Conservation (phyloP, 2,888 invertebrate species). For the Andrena marginata region DNA sequence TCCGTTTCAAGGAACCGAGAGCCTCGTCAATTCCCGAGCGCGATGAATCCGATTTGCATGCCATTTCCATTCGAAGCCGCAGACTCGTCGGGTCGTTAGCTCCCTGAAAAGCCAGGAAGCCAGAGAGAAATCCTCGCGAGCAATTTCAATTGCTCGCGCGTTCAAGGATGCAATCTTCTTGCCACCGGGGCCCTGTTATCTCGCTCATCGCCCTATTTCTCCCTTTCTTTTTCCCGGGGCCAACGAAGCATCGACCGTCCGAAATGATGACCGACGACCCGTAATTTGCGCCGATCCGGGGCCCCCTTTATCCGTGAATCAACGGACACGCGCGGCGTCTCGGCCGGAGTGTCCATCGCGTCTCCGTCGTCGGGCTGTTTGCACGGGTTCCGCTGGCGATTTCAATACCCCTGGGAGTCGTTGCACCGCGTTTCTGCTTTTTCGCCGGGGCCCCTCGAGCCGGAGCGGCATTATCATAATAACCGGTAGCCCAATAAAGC, state of each 20-base stretch:
- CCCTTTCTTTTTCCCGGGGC: not conserved
- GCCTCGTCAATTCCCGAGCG: constrained; percentile 52
- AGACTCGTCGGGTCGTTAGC: constrained; percentile 43
- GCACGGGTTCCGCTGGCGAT: constrained; percentile 29
- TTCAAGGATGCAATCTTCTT: constrained; percentile 60
- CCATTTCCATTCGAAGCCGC: constrained; percentile 48
- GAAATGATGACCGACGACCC: constrained; percentile 60
- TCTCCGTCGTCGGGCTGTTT: not conserved
- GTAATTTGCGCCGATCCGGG: constrained; percentile 58
- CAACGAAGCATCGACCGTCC: constrained; percentile 32
- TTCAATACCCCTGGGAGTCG: constrained; percentile 53
- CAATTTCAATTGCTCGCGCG: constrained; percentile 48
- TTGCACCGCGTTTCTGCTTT: constrained; percentile 35
- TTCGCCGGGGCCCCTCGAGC: constrained; percentile 22
- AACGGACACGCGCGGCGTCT: constrained; percentile 37
- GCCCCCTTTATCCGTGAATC: constrained; percentile 34
- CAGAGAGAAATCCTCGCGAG: constrained; percentile 33
- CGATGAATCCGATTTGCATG: constrained; percentile 62
- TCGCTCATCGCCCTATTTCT: too few relatives aligned
- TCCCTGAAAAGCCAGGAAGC: constrained; percentile 36
- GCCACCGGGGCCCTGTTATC: constrained; percentile 21
- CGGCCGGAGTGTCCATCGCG: constrained; percentile 17
- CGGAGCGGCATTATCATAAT: constrained; percentile 71
- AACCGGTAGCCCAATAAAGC: constrained; percentile 75
- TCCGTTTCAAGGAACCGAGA: constrained; percentile 37